phyloP scores from a whole-genome alignment of 92 coral and sea anemone species.

The Siderastrea siderea region DNA sequence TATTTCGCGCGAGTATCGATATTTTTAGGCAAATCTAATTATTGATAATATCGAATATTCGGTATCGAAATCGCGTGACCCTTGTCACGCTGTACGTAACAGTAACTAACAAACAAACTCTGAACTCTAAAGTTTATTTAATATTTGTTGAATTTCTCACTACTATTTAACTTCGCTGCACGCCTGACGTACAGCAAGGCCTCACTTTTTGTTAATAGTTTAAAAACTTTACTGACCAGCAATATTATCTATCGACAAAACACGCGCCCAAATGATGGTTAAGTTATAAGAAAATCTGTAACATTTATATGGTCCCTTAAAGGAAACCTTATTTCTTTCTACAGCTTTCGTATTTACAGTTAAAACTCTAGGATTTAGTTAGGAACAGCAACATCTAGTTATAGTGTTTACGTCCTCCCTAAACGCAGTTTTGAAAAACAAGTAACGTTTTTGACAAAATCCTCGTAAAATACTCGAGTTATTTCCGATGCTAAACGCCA shows the following conservation, averaged over 20 bases:
- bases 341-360: constrained; percentile 28
- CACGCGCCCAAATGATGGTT: not conserved
- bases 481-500: not conserved
- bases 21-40: no score
- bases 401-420: not conserved
- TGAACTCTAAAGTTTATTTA: no score
- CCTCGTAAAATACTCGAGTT: not conserved
- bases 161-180: no score
- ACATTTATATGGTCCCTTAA: not conserved
- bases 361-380: not conserved
- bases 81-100: no score
- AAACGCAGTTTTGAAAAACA: not conserved
- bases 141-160: no score
- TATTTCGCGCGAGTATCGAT: no score
- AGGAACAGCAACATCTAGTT: not conserved
- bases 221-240: not conserved
- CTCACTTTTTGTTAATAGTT: not conserved
- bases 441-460: not conserved
- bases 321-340: not conserved
- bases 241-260: not conserved
- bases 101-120: no score
- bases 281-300: not conserved
- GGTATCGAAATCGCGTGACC: no score
- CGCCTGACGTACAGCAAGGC: not conserved
- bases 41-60: no score